Conservation (phyloP, 2,888 invertebrate genomes). For the Galerucella pusilla region DNA sequence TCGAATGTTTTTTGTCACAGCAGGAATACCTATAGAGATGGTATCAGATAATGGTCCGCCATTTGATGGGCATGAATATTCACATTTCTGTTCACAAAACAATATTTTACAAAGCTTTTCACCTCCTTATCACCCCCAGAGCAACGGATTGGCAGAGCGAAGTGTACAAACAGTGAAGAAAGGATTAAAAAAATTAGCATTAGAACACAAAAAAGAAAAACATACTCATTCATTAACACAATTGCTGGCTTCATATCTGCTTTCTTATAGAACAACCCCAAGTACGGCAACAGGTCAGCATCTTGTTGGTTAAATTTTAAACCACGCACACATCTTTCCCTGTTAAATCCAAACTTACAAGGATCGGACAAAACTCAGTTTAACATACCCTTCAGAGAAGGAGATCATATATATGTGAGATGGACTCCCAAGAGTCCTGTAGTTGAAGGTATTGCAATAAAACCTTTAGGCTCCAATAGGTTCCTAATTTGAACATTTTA, state of each 20-base stretch:
- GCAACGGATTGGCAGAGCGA: constrained; percentile 19
- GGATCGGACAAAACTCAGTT: neutral
- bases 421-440: neutral
- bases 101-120: constrained; percentile 21
- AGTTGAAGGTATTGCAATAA: constrained; percentile 7
- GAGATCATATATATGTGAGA: constrained; percentile 10
- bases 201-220: constrained; percentile 5
- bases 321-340: constrained; percentile 1
- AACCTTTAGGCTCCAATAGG: constrained; percentile 8
- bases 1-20: neutral
- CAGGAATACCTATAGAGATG: neutral
- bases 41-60: constrained; percentile 21
- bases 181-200: constrained; percentile 14
- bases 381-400: constrained; percentile 10
- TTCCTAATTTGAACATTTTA: neutral
- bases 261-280: constrained; percentile 22
- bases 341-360: constrained; percentile 22
- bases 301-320: constrained; percentile 22
- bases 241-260: too few species aligned
- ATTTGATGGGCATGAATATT: constrained; percentile 25
- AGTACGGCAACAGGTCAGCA: constrained; percentile 17
- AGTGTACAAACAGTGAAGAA: constrained; percentile 18
- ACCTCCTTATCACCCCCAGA: constrained; percentile 21
- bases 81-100: constrained; percentile 20
- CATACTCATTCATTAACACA: neutral